A percentile compares a stretch with the other conserved stretches of the same genome.
Conservation (phyloP, 2,797 vertebrate genomes). For the Trachurus trachurus region DNA sequence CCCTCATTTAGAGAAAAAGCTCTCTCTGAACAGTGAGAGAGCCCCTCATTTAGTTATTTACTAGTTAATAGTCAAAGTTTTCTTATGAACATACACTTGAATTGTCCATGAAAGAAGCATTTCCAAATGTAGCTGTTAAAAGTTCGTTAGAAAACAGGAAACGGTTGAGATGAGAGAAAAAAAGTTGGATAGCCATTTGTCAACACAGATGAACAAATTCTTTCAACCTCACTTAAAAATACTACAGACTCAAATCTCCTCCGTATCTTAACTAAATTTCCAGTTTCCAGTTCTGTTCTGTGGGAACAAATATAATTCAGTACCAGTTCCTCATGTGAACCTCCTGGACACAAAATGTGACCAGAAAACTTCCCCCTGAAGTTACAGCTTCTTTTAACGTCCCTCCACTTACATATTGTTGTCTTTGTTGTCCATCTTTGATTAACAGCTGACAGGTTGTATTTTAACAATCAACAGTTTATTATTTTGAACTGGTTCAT, state of each 20-base stretch:
- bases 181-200: background rate
- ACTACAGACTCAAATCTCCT: background rate
- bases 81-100: too few relatives aligned
- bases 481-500: too few relatives aligned
- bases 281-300: background rate
- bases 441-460: background rate
- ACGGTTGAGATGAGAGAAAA: background rate
- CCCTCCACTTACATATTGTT: background rate
- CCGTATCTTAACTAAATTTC: background rate
- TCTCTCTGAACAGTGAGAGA: too few relatives aligned
- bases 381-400: background rate
- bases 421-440: background rate
- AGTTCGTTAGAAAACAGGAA: too few relatives aligned
- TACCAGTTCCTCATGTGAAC: constrained; percentile 1
- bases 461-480: background rate
- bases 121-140: too few relatives aligned
- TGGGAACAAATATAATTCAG: background rate
- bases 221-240: background rate
- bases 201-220: background rate
- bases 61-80: too few relatives aligned
- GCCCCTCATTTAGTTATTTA: too few relatives aligned
- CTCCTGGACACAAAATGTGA: background rate
- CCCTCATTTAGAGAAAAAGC: too few relatives aligned
- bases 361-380: background rate
- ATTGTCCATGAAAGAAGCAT: too few relatives aligned